phyloP scores from a whole-genome alignment of 2,888 invertebrate species.

The Eupeodes latifasciatus region DNA sequence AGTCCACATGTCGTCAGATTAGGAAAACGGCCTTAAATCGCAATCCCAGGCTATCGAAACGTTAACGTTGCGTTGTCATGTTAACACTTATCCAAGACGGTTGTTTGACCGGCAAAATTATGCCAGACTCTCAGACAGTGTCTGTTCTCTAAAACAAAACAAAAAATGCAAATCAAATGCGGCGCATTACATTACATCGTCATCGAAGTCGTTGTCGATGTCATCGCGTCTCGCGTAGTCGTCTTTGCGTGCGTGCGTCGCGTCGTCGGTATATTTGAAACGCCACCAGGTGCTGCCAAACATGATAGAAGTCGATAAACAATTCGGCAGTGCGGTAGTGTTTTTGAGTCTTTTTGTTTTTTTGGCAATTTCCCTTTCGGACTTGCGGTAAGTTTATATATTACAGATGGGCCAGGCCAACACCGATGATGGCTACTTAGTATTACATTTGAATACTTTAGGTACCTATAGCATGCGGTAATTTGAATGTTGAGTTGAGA shows the following conservation, averaged over 20 bases:
- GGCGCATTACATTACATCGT: slow-evolving; percentile 17
- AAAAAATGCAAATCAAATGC: slow-evolving; percentile 57
- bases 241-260: neutral
- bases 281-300: slow-evolving; percentile 52
- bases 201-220: no score
- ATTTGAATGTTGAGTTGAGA: slow-evolving; percentile 20
- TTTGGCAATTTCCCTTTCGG: slow-evolving; percentile 70
- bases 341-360: slow-evolving; percentile 20
- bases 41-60: slow-evolving; percentile 29
- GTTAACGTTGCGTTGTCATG: neutral
- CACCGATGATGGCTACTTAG: slow-evolving; percentile 21
- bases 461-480: slow-evolving; percentile 36
- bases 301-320: slow-evolving; percentile 28
- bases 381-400: slow-evolving; percentile 26
- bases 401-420: slow-evolving; percentile 15
- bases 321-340: slow-evolving; percentile 25
- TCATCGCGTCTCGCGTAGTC: no score
- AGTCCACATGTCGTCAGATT: slow-evolving; percentile 33
- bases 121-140: slow-evolving; percentile 54
- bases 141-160: slow-evolving; percentile 43
- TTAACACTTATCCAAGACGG: slow-evolving; percentile 43
- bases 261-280: slow-evolving; percentile 38
- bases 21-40: slow-evolving; percentile 61
- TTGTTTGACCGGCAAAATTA: slow-evolving; percentile 70
- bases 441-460: slow-evolving; percentile 49